Base-by-base conservation (phyloP, 2,113 vertebrate species). In the Leptosomus discolor region DNA sequence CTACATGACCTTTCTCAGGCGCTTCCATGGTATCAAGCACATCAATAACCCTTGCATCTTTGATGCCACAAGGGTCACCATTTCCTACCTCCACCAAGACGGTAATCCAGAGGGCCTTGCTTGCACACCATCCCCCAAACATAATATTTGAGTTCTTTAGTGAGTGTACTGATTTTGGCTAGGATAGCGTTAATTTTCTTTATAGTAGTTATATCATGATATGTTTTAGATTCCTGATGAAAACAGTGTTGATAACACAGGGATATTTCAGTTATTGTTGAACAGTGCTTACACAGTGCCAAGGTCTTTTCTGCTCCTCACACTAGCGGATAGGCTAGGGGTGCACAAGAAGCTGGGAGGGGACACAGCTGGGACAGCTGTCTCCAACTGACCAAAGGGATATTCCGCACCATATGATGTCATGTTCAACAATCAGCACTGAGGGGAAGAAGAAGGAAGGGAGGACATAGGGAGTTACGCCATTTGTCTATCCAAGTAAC, bases 271-370 rank as follows among this genome's bases (percentile, higher is more conserved):
- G 30, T 17, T 85, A 8, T 41, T 73, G 39, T 22, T 60, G 53
- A 90, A 24, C 6, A 54, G 36, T 16, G 14, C 18, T 77, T 73
- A 69, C 3, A 57, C n/a, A 84, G 17, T 1, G 1, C 65, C 39
- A 64, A 43, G 26, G 17, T 4, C 26, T 56, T 68, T 76, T 76
- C n/a, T 71, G 16, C 22, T 67, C 43, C 53, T 63, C 57, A 60
- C 4, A 1, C 32, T 24, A n/a, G 24, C 0, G 1, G 58, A 15
- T 1, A 39, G 10, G 23, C 15, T 73, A 43, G 24, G 37, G 21
- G 4, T 20, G 37, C 39, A 61, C 41, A 57, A 73, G 51, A 27
- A 48, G 12, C 1, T 75, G 34, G 39, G 18, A 68, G 54, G n/a
- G 15, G n/a, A 34, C 39, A 36, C 15, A 60, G 58, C 7, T 19